These are phyloP conservation scores for Drosophila ezoana DNA, from an alignment of 2,888 invertebrate species.

Conservation along the genomic window DNA sequence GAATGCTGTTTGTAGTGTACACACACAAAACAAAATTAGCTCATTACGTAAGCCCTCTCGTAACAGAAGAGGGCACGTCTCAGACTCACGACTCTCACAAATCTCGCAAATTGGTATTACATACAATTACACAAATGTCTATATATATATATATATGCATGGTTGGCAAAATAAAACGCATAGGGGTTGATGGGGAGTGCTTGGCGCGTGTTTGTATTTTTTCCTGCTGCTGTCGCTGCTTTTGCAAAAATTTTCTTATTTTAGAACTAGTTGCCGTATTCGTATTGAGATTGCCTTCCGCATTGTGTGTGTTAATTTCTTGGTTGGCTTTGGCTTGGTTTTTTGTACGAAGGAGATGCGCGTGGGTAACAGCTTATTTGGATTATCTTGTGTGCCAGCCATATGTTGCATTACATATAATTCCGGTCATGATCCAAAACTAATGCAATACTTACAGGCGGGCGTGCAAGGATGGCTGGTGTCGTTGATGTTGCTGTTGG, in stretches of 20 bases:
- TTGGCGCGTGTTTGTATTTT: slow-evolving; percentile 12
- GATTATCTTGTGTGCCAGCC: slow-evolving; percentile 15
- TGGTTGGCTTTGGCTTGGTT: slow-evolving; percentile 17
- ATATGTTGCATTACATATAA: slow-evolving; percentile 18
- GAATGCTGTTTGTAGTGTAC: background rate
- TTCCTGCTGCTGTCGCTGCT: slow-evolving; percentile 4
- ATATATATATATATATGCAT: slow-evolving; percentile 6
- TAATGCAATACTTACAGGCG: slow-evolving; percentile 50
- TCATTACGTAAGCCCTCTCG: slow-evolving; percentile 35
- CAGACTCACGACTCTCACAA: slow-evolving; percentile 22
- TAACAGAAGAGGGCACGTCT: slow-evolving; percentile 43
- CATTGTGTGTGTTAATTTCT: slow-evolving; percentile 24
- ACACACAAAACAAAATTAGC: slow-evolving; percentile 2
- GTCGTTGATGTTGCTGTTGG: slow-evolving; percentile 24
- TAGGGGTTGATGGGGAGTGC: background rate
- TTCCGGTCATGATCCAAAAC: slow-evolving; percentile 27
- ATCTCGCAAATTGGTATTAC: slow-evolving; percentile 39
- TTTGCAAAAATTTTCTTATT: slow-evolving; percentile 33
- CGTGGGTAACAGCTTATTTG: slow-evolving; percentile 26
- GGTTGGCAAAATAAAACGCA: slow-evolving; percentile 21
- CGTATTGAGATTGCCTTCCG: slow-evolving; percentile 34
- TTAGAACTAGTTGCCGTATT: slow-evolving; percentile 45
- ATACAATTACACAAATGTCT: slow-evolving; percentile 11
- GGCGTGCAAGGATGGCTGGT: slow-evolving; percentile 36
- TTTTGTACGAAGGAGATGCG: slow-evolving; percentile 3